These are phyloP conservation scores for Sapayoa aenigma DNA, from an alignment of 2,113 vertebrate genomes.

Conservation along the genomic window DNA sequence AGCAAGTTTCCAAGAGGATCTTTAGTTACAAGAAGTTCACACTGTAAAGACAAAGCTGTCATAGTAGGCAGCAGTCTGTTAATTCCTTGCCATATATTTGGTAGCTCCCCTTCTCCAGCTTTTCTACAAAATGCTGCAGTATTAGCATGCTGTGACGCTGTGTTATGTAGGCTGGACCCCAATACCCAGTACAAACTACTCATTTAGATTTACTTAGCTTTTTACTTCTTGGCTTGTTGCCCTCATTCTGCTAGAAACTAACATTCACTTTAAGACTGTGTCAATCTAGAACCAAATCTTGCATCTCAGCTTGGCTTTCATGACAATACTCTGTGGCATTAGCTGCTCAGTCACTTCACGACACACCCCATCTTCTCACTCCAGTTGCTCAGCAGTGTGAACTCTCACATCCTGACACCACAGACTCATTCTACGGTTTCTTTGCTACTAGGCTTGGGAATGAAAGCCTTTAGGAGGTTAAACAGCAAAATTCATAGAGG, in stretches of 20 bases:
- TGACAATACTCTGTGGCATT: neutral
- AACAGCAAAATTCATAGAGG: neutral
- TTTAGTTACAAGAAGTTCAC: neutral
- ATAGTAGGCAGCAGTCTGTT: neutral
- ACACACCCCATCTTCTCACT: neutral
- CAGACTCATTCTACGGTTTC: accelerated
- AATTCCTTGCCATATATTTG: neutral
- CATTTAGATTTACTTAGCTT: neutral
- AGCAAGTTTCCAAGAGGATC: neutral
- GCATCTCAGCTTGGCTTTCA: neutral
- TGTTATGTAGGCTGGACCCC: neutral
- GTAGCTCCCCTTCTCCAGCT: neutral
- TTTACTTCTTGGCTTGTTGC: neutral
- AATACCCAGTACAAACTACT: neutral
- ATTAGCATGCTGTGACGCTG: neutral
- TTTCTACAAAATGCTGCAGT: neutral
- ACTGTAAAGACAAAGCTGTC: neutral
- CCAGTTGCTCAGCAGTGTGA: accelerated
- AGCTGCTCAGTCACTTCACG: neutral
- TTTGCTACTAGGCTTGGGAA: neutral
- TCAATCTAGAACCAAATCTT: neutral
- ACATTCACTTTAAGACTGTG: neutral
- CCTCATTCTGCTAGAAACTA: neutral
- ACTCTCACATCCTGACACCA: neutral
- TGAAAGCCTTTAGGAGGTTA: neutral